Conservation (phyloP, 2,888 invertebrate species). For the Drosophila putrida region DNA sequence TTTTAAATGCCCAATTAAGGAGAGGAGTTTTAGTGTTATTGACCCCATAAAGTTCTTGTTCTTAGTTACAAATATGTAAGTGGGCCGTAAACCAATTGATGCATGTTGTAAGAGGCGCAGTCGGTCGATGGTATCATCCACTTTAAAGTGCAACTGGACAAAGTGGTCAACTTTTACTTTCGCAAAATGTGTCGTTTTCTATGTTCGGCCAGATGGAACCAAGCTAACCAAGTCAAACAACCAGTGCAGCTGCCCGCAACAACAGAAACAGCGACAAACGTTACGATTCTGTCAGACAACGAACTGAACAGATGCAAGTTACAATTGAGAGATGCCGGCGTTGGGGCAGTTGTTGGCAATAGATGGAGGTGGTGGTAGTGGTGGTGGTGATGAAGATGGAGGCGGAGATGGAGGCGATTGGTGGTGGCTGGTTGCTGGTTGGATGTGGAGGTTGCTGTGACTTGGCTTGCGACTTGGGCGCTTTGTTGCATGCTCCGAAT, state of each 20-base stretch:
- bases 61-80: not conserved
- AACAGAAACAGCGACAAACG: constrained; percentile 47
- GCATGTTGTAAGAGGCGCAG: constrained; percentile 14
- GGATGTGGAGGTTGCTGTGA: constrained; percentile 36
- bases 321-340: constrained; percentile 57
- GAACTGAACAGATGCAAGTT: constrained; percentile 58
- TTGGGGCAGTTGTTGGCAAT: constrained; percentile 19
- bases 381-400: constrained; percentile 3
- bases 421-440: constrained; percentile 18
- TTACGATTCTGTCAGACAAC: constrained; percentile 74
- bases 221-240: constrained; percentile 51
- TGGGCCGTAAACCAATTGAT: not conserved
- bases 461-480: constrained; percentile 59
- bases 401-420: constrained; percentile 1
- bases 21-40: not conserved
- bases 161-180: constrained; percentile 71
- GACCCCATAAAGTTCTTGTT: constrained; percentile 10
- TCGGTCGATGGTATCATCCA: constrained; percentile 24
- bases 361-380: constrained; percentile 35
- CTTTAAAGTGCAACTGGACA: constrained; percentile 38
- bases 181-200: constrained; percentile 69
- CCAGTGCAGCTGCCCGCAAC: constrained; percentile 63
- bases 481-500: constrained; percentile 71
- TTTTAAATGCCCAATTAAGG: not conserved
- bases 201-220: constrained; percentile 77